Evolutionary conservation across 1,140 invertebrate genomes (phyloP).

Genomic region (Cydia amplana): DNA sequence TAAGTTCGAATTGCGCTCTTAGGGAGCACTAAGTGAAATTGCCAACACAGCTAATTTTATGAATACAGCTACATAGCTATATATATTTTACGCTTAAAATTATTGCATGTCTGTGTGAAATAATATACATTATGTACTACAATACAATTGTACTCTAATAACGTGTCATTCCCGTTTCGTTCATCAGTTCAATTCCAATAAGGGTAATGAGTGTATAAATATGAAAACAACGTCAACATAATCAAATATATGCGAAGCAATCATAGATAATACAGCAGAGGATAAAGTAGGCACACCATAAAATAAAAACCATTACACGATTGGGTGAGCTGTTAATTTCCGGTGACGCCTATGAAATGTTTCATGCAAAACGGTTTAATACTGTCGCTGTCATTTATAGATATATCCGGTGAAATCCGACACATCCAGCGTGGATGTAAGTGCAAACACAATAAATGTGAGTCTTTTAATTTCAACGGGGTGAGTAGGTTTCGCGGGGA

Average conservation of each 20-base stretch:
- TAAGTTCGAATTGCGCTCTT: too few relatives aligned
- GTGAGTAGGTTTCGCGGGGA: too few relatives aligned
- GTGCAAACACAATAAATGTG: not conserved
- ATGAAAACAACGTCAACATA: not conserved
- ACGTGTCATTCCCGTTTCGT: not conserved
- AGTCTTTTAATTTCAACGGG: not conserved
- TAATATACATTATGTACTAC: not conserved
- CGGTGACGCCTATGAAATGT: constrained; percentile 42
- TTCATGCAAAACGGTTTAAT: constrained; percentile 32
- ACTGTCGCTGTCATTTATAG: constrained; percentile 15
- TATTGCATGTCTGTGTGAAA: not conserved
- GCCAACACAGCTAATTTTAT: not conserved
- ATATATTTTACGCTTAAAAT: not conserved
- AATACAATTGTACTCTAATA: too few relatives aligned
- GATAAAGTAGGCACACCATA: constrained; percentile 37
- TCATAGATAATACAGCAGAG: not conserved
- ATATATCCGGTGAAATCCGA: constrained; percentile 17
- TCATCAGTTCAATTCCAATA: not conserved
- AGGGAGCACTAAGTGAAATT: too few relatives aligned
- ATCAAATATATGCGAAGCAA: not conserved
- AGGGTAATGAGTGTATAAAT: not conserved
- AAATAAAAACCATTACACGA: constrained; percentile 48
- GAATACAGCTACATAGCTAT: not conserved
- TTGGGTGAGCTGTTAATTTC: constrained; percentile 58
- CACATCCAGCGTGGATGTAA: not conserved